Conservation (phyloP, 1,140 invertebrate species). For the Orius insidiosus region DNA sequence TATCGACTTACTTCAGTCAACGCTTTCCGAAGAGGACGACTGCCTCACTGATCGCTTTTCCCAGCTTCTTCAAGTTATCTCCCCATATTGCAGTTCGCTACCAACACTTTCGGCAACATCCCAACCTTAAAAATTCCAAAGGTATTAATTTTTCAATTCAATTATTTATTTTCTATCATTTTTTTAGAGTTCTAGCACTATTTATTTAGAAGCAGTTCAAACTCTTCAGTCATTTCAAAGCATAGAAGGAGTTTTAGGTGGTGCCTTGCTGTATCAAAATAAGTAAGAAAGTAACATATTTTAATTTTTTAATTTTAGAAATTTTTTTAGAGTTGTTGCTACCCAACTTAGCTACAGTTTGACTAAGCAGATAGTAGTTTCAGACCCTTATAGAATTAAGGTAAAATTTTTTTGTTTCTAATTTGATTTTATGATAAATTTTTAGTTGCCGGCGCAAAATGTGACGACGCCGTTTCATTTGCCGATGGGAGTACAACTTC, state of each 20-base stretch:
- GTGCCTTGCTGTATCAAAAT: slow-evolving; percentile 63
- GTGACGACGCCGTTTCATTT: slow-evolving; percentile 44
- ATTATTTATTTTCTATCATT: too few species aligned
- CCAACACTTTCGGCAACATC: slow-evolving; percentile 59
- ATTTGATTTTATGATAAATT: not conserved
- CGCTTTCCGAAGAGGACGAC: slow-evolving; percentile 37
- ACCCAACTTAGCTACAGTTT: slow-evolving; percentile 53
- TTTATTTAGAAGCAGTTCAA: slow-evolving; percentile 65
- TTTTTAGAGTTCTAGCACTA: slow-evolving; percentile 53
- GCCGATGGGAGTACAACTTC: slow-evolving; percentile 55
- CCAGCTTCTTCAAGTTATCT: slow-evolving; percentile 71
- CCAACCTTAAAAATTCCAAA: slow-evolving; percentile 60
- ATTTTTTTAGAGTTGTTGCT: slow-evolving; percentile 48
- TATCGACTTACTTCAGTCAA: slow-evolving; percentile 43
- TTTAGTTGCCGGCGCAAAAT: slow-evolving; percentile 45
- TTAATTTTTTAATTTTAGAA: slow-evolving; percentile 10
- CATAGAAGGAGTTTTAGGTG: slow-evolving; percentile 52
- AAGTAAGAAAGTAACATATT: slow-evolving; percentile 34
- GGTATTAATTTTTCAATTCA: slow-evolving; percentile 27
- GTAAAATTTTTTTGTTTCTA: slow-evolving; percentile 21
- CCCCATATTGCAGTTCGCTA: slow-evolving; percentile 56
- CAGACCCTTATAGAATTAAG: slow-evolving; percentile 64
- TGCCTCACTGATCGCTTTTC: slow-evolving; percentile 57
- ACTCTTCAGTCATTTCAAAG: slow-evolving; percentile 58
- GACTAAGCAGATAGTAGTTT: slow-evolving; percentile 57